Conservation (phyloP, 1,140 invertebrate genomes). For the Drosophila saltans region DNA sequence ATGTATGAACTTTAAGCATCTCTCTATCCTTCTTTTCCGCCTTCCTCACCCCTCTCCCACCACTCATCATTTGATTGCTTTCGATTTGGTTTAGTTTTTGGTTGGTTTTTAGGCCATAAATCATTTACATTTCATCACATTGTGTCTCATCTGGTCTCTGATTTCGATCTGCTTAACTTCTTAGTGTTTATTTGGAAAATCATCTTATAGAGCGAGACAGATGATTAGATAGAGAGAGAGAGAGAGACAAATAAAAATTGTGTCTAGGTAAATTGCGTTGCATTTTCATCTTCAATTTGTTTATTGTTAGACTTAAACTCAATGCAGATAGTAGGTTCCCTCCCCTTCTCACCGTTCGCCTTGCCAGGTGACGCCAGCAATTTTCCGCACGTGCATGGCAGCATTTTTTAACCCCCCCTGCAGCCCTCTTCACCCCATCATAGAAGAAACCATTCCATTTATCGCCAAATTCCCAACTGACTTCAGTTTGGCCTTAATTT, state of each 20-base stretch:
- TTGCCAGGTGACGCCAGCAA: conserved; percentile 44
- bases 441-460: background rate
- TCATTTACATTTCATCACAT: conserved; percentile 67
- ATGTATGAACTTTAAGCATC: conserved; percentile 13
- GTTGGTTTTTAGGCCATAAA: conserved; percentile 55
- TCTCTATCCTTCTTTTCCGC: background rate
- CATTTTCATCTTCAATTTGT: conserved; percentile 31
- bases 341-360: too few species aligned
- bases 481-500: conserved; percentile 40
- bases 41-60: too few species aligned
- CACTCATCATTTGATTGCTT: background rate
- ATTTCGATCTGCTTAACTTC: conserved; percentile 13
- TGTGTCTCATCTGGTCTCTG: conserved; percentile 33
- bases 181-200: conserved; percentile 55
- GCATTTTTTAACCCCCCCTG: background rate
- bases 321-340: too few species aligned
- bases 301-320: conserved; percentile 17
- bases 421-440: background rate
- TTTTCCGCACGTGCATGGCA: conserved; percentile 52
- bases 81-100: conserved; percentile 22
- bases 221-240: background rate
- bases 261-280: conserved; percentile 62
- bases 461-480: conserved; percentile 7
- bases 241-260: background rate
- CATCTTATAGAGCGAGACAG: background rate